These are phyloP conservation scores for Lucilia cuprina DNA, from an alignment of 1,140 invertebrate genomes.

Conservation along the genomic window DNA sequence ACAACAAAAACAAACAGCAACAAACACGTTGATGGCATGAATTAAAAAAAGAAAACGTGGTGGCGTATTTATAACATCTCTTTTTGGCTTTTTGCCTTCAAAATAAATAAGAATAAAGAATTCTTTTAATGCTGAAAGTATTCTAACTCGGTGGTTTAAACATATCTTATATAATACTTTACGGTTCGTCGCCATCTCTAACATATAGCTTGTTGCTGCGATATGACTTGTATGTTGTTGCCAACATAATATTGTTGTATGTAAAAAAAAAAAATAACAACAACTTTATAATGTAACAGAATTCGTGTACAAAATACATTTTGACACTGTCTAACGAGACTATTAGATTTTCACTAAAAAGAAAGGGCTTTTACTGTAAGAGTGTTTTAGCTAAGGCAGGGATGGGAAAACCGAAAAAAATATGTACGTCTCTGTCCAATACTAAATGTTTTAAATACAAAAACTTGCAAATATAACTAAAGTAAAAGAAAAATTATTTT, in stretches of 20 bases:
- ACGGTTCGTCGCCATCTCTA: background rate
- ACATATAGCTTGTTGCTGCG: background rate
- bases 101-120: background rate
- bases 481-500: too few species aligned
- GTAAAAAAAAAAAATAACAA: background rate
- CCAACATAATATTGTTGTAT: background rate
- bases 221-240: background rate
- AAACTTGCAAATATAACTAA: too few species aligned
- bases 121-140: background rate
- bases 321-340: background rate
- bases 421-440: too few species aligned
- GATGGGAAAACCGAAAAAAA: too few species aligned
- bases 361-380: background rate
- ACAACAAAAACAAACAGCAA: background rate
- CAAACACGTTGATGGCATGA: background rate
- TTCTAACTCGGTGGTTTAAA: background rate
- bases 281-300: background rate
- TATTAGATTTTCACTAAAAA: background rate
- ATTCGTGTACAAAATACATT: background rate
- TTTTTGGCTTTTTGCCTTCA: background rate
- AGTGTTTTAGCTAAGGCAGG: too few species aligned
- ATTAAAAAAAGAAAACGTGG: slow-evolving; percentile 1
- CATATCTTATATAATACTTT: background rate
- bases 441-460: too few species aligned
- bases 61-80: background rate